Base-by-base conservation (phyloP, 2,797 vertebrate genomes). In the Galago senegalensis region DNA sequence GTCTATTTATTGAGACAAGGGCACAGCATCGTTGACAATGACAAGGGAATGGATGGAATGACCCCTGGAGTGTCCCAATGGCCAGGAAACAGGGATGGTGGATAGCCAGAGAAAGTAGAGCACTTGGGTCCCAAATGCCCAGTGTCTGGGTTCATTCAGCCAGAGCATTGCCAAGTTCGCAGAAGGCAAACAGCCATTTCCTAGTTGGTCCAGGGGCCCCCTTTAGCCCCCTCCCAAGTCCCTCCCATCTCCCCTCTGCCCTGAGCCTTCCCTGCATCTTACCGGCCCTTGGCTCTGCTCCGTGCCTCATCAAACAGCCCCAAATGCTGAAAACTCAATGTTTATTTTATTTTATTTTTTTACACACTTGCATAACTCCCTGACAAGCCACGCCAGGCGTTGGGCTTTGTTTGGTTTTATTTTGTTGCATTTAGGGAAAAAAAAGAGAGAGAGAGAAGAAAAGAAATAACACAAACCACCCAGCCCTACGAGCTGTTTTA, bases 291-390 rank as follows among this genome's bases (percentile, higher is more conserved):
- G 97, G 97, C 96, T 87, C 76, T 13, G 76, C 82, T 96, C 96
- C 29, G 79, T 69, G 95, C 96, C 95, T 97, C 97, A 98, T 98
- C 98, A 98, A 97, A 98, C 97, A 97, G 88, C 87, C 85, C 70
- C 75, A 98, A 98, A 98, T 95, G 96, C 97, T 10, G 93, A 97
- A 97, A 98, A 97, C 90, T 90, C 96, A 93, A 67, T 98, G 97
- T 98, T 98, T 98, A 98, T 98, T 98, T 98, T 97, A 98, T 98
- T 98, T 98, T 98, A 97, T 98, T 98, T 98, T 98, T 97, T 98
- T 98, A 96, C 96, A 98, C 98, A 98, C 98, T 98, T 98, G 98
- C 98, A 98, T 98, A 98, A 98, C 97, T 98, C 97, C 95, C 97
- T 83, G 82, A 98, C 96, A 93, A 98, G 92, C 96, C 96, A 97